A percentile compares a stretch with the other conserved stretches of the same genome.
These are phyloP conservation scores for Moxostoma hubbsi DNA, from an alignment of 2,797 vertebrate species.

Conservation along the genomic window DNA sequence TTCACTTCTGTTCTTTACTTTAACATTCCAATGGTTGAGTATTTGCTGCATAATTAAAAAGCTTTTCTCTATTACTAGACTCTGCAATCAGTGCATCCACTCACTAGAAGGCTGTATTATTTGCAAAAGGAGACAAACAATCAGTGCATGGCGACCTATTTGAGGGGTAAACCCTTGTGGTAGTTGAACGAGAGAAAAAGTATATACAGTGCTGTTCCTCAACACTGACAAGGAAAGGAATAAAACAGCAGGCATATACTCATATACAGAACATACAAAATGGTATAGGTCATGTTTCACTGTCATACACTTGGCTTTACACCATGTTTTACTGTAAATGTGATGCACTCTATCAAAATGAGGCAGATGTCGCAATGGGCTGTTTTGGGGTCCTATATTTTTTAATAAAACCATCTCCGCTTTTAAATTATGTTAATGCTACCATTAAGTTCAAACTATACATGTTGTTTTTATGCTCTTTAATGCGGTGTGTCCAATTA, in stretches of 20 bases:
- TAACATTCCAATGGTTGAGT: conserved; percentile 53
- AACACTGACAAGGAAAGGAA: background rate
- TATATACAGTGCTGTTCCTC: background rate
- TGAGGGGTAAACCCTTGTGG: conserved; percentile 3
- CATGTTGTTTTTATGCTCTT: too few relatives aligned
- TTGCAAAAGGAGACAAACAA: background rate
- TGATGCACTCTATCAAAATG: too few relatives aligned
- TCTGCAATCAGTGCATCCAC: conserved; percentile 62
- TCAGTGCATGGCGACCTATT: background rate
- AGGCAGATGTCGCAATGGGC: too few relatives aligned
- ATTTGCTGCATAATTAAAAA: conserved; percentile 68
- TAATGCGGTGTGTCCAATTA: too few relatives aligned
- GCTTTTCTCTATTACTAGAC: conserved; percentile 62
- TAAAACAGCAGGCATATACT: background rate
- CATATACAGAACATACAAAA: background rate
- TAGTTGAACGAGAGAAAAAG: background rate
- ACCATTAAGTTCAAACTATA: too few relatives aligned
- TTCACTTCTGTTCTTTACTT: conserved; percentile 46
- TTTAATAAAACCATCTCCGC: too few relatives aligned
- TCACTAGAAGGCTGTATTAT: background rate
- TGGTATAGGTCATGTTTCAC: too few relatives aligned
- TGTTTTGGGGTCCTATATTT: too few relatives aligned
- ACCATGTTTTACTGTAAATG: too few relatives aligned
- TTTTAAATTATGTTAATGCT: too few relatives aligned
- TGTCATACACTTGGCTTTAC: too few relatives aligned